phyloP scores from a whole-genome alignment of 2,797 vertebrate genomes.

The Pogonophryne albipinna region DNA sequence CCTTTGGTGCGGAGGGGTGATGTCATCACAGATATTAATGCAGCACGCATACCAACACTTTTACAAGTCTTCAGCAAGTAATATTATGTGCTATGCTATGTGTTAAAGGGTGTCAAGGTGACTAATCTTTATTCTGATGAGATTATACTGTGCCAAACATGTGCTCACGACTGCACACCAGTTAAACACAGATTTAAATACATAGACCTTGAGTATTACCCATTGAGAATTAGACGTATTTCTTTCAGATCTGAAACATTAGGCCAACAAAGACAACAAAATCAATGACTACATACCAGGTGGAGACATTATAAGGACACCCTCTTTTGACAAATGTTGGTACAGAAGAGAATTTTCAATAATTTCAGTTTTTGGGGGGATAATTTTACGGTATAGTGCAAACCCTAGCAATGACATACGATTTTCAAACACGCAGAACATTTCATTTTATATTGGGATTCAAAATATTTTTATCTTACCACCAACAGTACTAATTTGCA shows the following conservation, averaged over 20 bases:
- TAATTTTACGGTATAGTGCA: background rate
- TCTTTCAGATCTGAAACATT: background rate
- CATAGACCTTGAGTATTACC: background rate
- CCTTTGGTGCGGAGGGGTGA: conserved; percentile 55
- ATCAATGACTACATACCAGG: background rate
- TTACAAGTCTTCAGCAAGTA: conserved; percentile 47
- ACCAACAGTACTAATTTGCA: background rate
- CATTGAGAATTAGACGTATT: background rate
- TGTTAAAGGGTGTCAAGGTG: conserved; percentile 34
- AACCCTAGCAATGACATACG: background rate
- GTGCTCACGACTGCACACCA: background rate
- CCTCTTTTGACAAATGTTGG: background rate
- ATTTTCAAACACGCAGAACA: background rate
- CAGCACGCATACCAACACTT: conserved; percentile 28
- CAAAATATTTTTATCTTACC: background rate
- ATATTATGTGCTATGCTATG: conserved; percentile 15
- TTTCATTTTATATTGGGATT: background rate
- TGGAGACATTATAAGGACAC: background rate
- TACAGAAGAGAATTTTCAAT: background rate
- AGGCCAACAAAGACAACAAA: background rate
- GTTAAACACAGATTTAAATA: too few relatives aligned
- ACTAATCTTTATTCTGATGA: conserved; percentile 51
- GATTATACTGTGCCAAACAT: conserved; percentile 47
- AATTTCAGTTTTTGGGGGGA: background rate
- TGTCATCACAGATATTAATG: conserved; percentile 50